Evolutionary conservation across 2,113 vertebrate genomes (phyloP), one percentile per base, ranked within the genome.

Genomic region (Cricetomys ansorgei): DNA sequence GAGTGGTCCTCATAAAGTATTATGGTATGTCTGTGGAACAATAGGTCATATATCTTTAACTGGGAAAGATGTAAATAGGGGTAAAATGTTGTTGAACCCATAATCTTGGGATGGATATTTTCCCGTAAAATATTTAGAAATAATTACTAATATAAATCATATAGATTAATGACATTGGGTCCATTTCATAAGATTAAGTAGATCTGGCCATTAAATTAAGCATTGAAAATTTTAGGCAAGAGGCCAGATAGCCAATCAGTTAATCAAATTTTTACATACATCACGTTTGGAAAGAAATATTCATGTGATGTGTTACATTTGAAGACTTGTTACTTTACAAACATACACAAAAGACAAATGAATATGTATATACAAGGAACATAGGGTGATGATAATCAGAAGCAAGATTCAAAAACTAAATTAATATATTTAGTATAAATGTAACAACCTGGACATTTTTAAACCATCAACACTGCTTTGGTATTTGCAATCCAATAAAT

Each of bases 171-270:
- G 57, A 88, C 86, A 81, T 72, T 94, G 88, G 81, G 96, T 48
- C 80, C 57, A 88, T 96, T 94, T 94, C 45, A 67, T 92, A 92
- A 80, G 15, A 77, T 91, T 96, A 92, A 96, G 93, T 96, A 92
- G 90, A 95, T 81, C 43, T 75, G 27, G 57, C 31, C 91, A 91
- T 95, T 97, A 95, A 88, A 96, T 85, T 85, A 85, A 96, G 81
- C 76, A 64, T 48, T 8, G 1, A 75, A 31, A 84, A 94, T 53
- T 70, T 93, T 57, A 67, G 96, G 96, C 91, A 92, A 88, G 57
- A 57, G 53, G 93, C 96, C 96, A 97, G n/a, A 9, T 84, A 95
- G 23, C 48, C 91, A 96, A 96, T 96, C 80, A 96, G 85, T 96
- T 91, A 96, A 97, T 96, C 95, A 43, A 72, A 80, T 29, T 85